Evolutionary conservation across 2,113 vertebrate genomes (phyloP).

Genomic region (Stegostoma tigrinum): DNA sequence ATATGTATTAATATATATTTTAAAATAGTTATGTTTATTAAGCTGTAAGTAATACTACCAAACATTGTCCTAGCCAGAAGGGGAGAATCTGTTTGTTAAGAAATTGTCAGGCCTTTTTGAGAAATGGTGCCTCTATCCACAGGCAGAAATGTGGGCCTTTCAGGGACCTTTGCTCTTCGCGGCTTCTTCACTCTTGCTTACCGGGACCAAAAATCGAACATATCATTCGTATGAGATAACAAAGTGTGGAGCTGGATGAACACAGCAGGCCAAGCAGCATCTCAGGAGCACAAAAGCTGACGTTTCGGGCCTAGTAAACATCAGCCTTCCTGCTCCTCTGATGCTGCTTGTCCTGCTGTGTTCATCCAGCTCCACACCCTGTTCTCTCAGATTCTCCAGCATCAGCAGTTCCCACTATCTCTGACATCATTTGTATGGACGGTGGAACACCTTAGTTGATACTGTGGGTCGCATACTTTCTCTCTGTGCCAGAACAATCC

Average conservation of each 20-base stretch:
- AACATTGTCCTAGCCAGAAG: neutral
- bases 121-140: neutral
- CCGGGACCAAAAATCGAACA: neutral
- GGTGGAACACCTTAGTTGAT: neutral
- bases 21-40: slow-evolving; percentile 31
- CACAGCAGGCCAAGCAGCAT: too few species aligned
- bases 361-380: too few species aligned
- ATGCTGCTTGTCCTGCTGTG: too few species aligned
- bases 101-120: neutral
- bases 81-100: neutral
- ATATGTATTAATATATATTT: slow-evolving; percentile 37
- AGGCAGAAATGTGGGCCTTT: neutral
- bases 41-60: slow-evolving; percentile 19
- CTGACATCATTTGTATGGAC: too few species aligned
- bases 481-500: too few species aligned
- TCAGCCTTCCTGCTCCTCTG: too few species aligned
- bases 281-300: too few species aligned
- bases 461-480: too few species aligned
- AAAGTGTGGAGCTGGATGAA: too few species aligned
- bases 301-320: too few species aligned
- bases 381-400: too few species aligned
- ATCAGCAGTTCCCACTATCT: too few species aligned
- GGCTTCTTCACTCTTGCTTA: neutral
- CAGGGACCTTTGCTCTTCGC: neutral
- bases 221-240: neutral